A percentile compares a stretch with the other conserved stretches of the same genome.
These are phyloP conservation scores for Calephelis perditalis DNA, from an alignment of 2,888 invertebrate species.

Conservation along the genomic window DNA sequence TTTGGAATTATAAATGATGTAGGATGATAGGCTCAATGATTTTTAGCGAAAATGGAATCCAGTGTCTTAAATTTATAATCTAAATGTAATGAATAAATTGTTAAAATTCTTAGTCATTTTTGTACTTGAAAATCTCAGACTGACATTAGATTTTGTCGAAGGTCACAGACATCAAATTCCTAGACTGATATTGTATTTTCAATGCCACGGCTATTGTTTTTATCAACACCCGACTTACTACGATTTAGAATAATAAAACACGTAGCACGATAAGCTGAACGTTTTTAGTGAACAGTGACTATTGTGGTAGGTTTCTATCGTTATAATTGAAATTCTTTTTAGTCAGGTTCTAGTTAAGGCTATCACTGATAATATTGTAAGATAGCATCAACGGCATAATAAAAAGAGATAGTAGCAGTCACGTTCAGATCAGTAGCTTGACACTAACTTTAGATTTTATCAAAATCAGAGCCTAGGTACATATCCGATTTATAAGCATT, in stretches of 20 bases:
- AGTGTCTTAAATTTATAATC: too few relatives aligned
- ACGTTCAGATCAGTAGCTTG: too few relatives aligned
- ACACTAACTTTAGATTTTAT: too few relatives aligned
- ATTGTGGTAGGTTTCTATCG: not conserved
- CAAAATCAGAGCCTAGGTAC: too few relatives aligned
- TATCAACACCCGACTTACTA: constrained; percentile 11
- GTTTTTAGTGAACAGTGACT: not conserved
- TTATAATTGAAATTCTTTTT: too few relatives aligned
- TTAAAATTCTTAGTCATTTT: too few relatives aligned
- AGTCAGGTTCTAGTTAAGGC: too few relatives aligned
- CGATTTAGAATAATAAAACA: constrained; percentile 4
- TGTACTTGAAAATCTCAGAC: constrained; percentile 20
- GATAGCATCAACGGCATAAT: too few relatives aligned
- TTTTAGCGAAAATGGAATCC: not conserved
- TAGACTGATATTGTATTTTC: constrained; percentile 25
- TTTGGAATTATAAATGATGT: constrained; percentile 1
- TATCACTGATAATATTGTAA: too few relatives aligned
- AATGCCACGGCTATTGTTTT: constrained; percentile 20
- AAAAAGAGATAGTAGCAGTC: too few relatives aligned
- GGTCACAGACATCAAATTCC: constrained; percentile 23
- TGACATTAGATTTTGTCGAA: constrained; percentile 31
- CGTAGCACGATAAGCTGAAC: constrained; percentile 1
- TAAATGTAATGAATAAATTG: too few relatives aligned
- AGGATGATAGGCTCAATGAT: constrained; percentile 2
- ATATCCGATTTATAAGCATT: too few relatives aligned